phyloP scores from a whole-genome alignment of 2,797 vertebrate species.

The Chiroxiphia lanceolata region DNA sequence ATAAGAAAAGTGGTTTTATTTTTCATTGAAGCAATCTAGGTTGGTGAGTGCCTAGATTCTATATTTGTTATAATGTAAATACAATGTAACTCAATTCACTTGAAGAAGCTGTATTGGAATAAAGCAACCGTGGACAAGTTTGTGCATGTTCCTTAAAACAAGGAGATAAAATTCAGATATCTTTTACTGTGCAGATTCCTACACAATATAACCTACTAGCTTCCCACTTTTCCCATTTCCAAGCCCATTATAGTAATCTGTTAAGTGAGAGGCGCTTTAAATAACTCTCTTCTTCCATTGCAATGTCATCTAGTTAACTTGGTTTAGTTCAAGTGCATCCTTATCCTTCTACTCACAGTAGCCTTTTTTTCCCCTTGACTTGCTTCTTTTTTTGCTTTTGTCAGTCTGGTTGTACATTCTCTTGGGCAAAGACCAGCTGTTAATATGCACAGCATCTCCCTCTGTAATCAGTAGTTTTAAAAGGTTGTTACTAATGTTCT shows the following conservation, averaged over 20 bases:
- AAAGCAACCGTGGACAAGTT: not conserved
- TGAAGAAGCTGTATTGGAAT: not conserved
- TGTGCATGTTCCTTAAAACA: not conserved
- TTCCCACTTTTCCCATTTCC: not conserved
- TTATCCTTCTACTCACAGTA: constrained; percentile 52
- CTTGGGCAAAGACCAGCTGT: constrained; percentile 69
- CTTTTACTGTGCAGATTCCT: not conserved
- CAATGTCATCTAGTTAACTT: constrained; percentile 49
- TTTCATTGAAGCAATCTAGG: not conserved
- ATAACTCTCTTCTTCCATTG: constrained; percentile 17
- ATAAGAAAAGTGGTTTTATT: not conserved
- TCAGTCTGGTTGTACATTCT: constrained; percentile 58
- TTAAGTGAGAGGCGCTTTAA: constrained; percentile 11
- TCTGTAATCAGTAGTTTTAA: constrained; percentile 82
- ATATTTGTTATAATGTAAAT: not conserved
- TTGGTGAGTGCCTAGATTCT: not conserved
- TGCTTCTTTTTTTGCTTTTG: constrained; percentile 47
- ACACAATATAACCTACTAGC: not conserved
- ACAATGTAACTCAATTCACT: not conserved
- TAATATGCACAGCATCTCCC: constrained; percentile 79
- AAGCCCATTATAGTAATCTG: constrained; percentile 11
- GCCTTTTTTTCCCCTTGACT: not conserved
- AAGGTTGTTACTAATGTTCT: constrained; percentile 82
- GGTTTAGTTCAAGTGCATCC: constrained; percentile 60
- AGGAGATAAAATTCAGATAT: not conserved